Evolutionary conservation across 2,888 invertebrate genomes (phyloP).

Genomic region (Caenorhabditis uteleia): DNA sequence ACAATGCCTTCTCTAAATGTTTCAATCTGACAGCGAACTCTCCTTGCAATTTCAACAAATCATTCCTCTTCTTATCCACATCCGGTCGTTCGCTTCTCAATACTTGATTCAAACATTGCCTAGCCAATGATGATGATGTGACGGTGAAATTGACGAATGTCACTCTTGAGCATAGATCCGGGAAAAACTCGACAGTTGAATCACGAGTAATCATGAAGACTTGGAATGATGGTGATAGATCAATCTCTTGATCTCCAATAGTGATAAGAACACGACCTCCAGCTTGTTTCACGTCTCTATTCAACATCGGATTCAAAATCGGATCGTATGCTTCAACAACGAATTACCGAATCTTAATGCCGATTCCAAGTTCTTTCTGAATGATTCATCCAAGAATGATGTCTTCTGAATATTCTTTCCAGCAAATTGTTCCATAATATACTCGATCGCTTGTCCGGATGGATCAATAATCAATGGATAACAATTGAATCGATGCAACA

Average conservation of each 20-base stretch:
- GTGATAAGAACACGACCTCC: conserved; percentile 97
- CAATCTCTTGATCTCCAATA: conserved; percentile 98
- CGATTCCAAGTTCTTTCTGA: conserved; percentile 96
- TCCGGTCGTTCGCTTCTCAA: conserved; percentile 96
- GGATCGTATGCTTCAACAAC: conserved; percentile 97
- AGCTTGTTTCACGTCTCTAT: conserved; percentile 82
- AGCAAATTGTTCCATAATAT: conserved; percentile 95
- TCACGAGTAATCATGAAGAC: conserved; percentile 98
- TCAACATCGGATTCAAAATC: conserved; percentile 95
- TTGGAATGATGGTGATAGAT: conserved; percentile 97
- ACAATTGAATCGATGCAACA: conserved; percentile 88
- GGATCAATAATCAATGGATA: conserved; percentile 99
- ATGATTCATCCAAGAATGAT: conserved; percentile 95
- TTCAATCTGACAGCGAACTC: conserved; percentile 95
- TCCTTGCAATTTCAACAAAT: conserved; percentile 93
- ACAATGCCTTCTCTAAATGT: conserved; percentile 92
- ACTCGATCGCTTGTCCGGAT: conserved; percentile 97
- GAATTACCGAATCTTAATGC: conserved; percentile 98
- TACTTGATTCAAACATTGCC: conserved; percentile 92
- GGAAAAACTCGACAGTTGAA: conserved; percentile 96
- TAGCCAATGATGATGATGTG: conserved; percentile 93
- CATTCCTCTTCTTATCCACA: conserved; percentile 96
- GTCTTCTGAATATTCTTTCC: conserved; percentile 76
- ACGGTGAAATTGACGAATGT: conserved; percentile 99
- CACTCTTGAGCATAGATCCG: conserved; percentile 97